Base-by-base conservation (phyloP, 2,113 vertebrate species). In the Rafetus swinhoei region DNA sequence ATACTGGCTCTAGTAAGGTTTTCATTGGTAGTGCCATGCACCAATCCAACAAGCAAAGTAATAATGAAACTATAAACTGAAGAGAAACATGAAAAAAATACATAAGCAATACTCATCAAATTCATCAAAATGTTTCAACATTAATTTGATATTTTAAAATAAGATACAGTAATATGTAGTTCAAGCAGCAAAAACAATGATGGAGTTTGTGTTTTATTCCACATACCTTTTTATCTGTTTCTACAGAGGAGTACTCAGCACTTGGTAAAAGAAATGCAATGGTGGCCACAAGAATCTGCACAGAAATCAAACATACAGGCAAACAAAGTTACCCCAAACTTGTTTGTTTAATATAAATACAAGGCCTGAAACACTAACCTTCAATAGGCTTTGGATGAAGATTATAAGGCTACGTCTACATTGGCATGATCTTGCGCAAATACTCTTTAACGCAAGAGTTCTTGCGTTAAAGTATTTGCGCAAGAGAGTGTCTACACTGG, bases 41-140 rank as follows among this genome's bases (percentile, higher is more conserved):
- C 99, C 99, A 99, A 95, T 99, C 99, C 98, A 99, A 96, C 91
- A 99, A 96, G 94, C 99, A 99, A 74, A 99, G 99, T 52, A 99
- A 98, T 95, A 99, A 96, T 0, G 99, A 99, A 88, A 99, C 99
- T 95, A 99, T 98, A 93, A 99, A 98, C 99, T 99, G 94, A 94
- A 86, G 80, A 83, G 79, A 95, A 96, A 79, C 13, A 79, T 0
- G 1, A 4, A 56, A 10, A 50, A 19, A 0, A 3, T 3, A 50
- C 55, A 95, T 0, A 56, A 7, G 32, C 12, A 18, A 7, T 3
- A 9, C 24, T 79, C 19, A 7, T 1, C 25, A n/a, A 65, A 82
- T 16, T 7, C 69, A 80, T 2, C 5, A 65, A 18, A 22, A 57
- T 22, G n/a, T 60, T 9, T 39, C 69, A 32, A 39, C 16, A 32